Base-by-base conservation (phyloP, 2,797 vertebrate genomes). In the Sternarchorhynchus goeldii region DNA sequence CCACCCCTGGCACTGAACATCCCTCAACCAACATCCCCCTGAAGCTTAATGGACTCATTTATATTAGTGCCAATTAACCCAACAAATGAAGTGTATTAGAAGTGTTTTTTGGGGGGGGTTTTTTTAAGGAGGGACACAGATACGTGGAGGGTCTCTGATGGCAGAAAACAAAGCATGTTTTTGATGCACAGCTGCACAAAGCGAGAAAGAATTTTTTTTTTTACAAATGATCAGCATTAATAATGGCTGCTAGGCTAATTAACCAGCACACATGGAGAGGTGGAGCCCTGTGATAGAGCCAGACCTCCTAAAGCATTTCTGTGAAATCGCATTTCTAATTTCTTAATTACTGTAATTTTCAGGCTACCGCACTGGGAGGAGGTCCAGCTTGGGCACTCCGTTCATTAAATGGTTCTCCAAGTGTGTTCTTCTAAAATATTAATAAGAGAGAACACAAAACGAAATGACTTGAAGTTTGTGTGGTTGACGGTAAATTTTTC, bases 41-140 rank as follows among this genome's bases (percentile, higher is more conserved):
- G 74, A 78, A 56, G 58, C 76, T 75, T 87, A 87, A 88, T 81
- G 73, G 73, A 56, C 73, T 86, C 39, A 87, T 88, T 84, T 78
- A 85, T 82, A 85, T 84, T 77, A 82, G 66, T 73, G 64, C 80
- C 78, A 86, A 87, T 86, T 88, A 89, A 80, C 77, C 80, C 18
- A 60, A 72, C 39, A 65, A 62, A 64, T 63, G 55, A 66, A 81
- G 85, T 82, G 87, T 85, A 81, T 77, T 80, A 82, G 80, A 63
- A 25, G 21, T 82, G 78, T 75, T 67, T 75, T 81, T n/a, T n/a
- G n/a, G n/a, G n/a, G n/a, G n/a, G n/a, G n/a, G 25, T 25, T 25
- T 25, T 25, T 25, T 75, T 67, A 76, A 70, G 72, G 72, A 50
- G 71, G 78, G 64, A 81, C 63, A 71, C 71, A 59, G 74, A 77